Evolutionary conservation across 2,888 invertebrate genomes (phyloP).

Genomic region (Seira sanloemensis): DNA sequence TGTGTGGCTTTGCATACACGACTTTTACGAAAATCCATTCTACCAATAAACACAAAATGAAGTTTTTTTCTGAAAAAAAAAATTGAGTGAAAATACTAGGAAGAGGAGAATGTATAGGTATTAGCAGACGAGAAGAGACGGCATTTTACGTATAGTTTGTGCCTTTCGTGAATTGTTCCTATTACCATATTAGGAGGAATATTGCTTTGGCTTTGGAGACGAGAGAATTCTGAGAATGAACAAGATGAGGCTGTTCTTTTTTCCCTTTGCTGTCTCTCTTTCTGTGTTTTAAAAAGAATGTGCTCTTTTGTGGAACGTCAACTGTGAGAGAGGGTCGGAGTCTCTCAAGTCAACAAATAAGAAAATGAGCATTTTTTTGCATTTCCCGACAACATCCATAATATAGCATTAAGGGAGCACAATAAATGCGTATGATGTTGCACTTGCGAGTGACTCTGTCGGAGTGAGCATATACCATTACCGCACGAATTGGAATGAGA

Average conservation of each 20-base stretch:
- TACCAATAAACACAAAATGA: constrained; percentile 57
- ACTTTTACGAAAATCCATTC: constrained; percentile 52
- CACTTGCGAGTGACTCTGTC: not conserved
- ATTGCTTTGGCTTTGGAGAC: constrained; percentile 29
- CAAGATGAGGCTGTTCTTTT: not conserved
- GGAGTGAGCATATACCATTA: not conserved
- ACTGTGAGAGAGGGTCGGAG: constrained; percentile 31
- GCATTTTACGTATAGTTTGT: not conserved
- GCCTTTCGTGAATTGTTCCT: constrained; percentile 41
- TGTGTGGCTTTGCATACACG: not conserved
- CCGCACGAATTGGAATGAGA: not conserved
- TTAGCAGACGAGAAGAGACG: not conserved
- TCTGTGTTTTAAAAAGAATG: constrained; percentile 17
- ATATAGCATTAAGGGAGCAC: not conserved
- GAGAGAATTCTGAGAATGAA: not conserved
- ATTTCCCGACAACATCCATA: constrained; percentile 1
- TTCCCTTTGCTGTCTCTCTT: not conserved
- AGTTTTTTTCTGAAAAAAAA: constrained; percentile 35
- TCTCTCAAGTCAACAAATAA: constrained; percentile 54
- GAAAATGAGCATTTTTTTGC: constrained; percentile 38
- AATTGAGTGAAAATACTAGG: not conserved
- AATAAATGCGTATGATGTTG: not conserved
- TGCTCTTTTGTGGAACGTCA: constrained; percentile 31
- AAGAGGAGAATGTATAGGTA: not conserved
- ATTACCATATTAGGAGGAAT: constrained; percentile 60